Percentiles rank a stretch among this genome's conserved stretches.
Evolutionary conservation across 92 coral and sea anemone genomes (phyloP).

Genomic region (Palythoa heliodiscus): DNA sequence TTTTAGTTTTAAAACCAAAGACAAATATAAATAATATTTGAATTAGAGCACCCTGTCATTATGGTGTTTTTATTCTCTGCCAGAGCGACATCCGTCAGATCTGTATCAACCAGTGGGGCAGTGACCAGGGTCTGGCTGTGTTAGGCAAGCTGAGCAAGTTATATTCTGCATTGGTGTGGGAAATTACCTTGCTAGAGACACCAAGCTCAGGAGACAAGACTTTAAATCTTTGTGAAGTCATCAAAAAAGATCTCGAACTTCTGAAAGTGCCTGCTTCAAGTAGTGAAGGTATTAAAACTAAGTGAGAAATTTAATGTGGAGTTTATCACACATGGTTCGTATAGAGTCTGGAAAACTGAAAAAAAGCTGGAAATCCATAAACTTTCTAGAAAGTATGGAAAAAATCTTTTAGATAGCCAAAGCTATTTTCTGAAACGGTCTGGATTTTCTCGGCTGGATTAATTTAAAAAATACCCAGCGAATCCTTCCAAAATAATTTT

Average conservation of each 20-base stretch:
- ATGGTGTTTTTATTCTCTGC: too few relatives aligned
- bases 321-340: background rate
- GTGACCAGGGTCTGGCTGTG: conserved; percentile 74
- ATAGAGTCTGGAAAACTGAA: too few relatives aligned
- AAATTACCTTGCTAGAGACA: conserved; percentile 84
- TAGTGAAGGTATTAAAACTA: conserved; percentile 43
- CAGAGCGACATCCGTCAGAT: conserved; percentile 89
- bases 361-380: background rate
- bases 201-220: conserved; percentile 62
- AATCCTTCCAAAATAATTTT: too few relatives aligned
- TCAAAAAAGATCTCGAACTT: conserved; percentile 64
- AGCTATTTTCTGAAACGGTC: too few relatives aligned
- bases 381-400: too few relatives aligned
- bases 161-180: conserved; percentile 93
- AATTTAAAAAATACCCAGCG: too few relatives aligned
- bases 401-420: too few relatives aligned
- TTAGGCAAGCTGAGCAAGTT: conserved; percentile 80
- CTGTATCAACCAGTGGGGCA: conserved; percentile 96
- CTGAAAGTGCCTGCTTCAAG: conserved; percentile 44
- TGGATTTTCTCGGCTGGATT: too few relatives aligned
- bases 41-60: too few relatives aligned
- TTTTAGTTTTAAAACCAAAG: too few relatives aligned
- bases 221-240: conserved; percentile 46
- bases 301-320: background rate
- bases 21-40: too few relatives aligned